Conservation (phyloP, 2,888 invertebrate genomes). For the Oscheius sp. region DNA sequence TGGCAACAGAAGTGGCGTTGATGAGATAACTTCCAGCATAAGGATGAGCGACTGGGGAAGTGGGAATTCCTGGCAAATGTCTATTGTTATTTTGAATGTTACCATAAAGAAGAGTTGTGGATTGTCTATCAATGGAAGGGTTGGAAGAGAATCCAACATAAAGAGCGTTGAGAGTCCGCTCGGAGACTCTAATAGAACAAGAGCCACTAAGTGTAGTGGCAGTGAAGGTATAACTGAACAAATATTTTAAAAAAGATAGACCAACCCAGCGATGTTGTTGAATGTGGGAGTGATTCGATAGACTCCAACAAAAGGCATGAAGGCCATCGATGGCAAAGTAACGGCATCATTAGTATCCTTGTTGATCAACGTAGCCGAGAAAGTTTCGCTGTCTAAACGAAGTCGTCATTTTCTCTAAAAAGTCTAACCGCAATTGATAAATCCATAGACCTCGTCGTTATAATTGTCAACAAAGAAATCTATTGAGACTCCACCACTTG, state of each 20-base stretch:
- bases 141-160: slow-evolving; percentile 48
- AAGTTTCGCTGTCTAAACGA: background rate
- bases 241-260: background rate
- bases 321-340: background rate
- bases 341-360: background rate
- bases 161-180: slow-evolving; percentile 36
- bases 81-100: slow-evolving; percentile 9
- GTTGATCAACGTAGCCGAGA: background rate
- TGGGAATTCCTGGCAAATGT: background rate
- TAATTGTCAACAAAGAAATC: slow-evolving; percentile 1
- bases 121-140: slow-evolving; percentile 38
- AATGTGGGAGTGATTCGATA: background rate
- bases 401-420: background rate
- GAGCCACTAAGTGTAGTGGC: background rate
- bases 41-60: slow-evolving; percentile 10
- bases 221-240: background rate
- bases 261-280: background rate
- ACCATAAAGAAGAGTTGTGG: slow-evolving; percentile 35
- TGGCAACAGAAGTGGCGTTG: background rate
- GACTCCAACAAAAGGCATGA: slow-evolving; percentile 22
- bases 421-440: slow-evolving; percentile 24
- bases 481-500: background rate
- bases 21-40: slow-evolving; percentile 12
- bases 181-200: slow-evolving; percentile 30
- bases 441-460: background rate